Evolutionary conservation across 2,888 invertebrate species (phyloP).

Genomic region (Protodeltote pygarga): DNA sequence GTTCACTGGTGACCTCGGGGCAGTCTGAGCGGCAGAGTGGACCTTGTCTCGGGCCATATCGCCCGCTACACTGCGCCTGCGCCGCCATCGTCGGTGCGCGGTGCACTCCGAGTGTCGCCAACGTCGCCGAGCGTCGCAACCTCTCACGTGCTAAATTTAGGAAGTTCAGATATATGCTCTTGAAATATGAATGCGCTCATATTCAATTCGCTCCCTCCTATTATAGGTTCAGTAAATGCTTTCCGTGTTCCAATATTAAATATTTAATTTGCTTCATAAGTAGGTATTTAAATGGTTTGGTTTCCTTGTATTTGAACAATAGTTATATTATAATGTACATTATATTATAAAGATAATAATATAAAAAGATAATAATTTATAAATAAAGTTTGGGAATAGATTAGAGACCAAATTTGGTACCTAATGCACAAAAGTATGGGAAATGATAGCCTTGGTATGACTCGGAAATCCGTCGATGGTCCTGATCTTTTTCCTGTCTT

Average conservation of each 20-base stretch:
- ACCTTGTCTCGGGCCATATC: constrained; percentile 78
- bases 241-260: constrained; percentile 30
- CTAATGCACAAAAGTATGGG: too few relatives aligned
- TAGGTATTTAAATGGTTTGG: constrained; percentile 5
- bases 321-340: too few relatives aligned
- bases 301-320: too few relatives aligned
- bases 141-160: constrained; percentile 51
- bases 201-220: constrained; percentile 11
- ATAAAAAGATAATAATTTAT: too few relatives aligned
- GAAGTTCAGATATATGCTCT: constrained; percentile 55
- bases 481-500: too few relatives aligned
- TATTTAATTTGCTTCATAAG: background rate
- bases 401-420: too few relatives aligned
- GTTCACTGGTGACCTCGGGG: constrained; percentile 80
- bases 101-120: too few relatives aligned
- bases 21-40: constrained; percentile 61
- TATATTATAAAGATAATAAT: too few relatives aligned
- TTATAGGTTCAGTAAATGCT: constrained; percentile 7
- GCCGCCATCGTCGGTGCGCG: constrained; percentile 16
- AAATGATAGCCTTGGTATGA: too few relatives aligned
- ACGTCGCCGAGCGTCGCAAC: constrained; percentile 13
- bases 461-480: too few relatives aligned
- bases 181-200: constrained; percentile 42
- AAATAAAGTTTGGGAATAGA: too few relatives aligned
- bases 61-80: constrained; percentile 47